A percentile compares a stretch with the other conserved stretches of the same genome.
These are phyloP conservation scores for Papilio glaucus DNA, from an alignment of 1,140 invertebrate species.

Conservation along the genomic window DNA sequence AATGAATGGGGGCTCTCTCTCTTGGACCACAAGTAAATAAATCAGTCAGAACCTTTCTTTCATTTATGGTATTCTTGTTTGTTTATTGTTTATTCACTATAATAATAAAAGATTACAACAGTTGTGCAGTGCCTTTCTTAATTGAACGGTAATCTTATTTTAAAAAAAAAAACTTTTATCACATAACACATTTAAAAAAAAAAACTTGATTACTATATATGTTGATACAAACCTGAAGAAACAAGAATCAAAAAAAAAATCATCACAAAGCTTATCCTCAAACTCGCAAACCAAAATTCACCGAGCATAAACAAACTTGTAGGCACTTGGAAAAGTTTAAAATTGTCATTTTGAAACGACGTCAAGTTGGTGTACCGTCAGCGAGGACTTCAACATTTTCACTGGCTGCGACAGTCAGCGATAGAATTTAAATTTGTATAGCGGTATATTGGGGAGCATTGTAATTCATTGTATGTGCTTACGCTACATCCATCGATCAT, in stretches of 20 bases:
- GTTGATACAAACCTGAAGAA: constrained; percentile 65
- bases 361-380: constrained; percentile 70
- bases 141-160: too few relatives aligned
- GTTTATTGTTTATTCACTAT: too few relatives aligned
- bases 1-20: too few relatives aligned
- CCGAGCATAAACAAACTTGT: constrained; percentile 64
- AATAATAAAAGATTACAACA: too few relatives aligned
- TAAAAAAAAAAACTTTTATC: too few relatives aligned
- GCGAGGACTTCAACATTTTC: constrained; percentile 76
- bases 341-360: constrained; percentile 76
- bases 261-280: constrained; percentile 66
- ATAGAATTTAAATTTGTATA: constrained; percentile 80
- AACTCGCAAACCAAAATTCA: constrained; percentile 59
- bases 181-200: too few relatives aligned
- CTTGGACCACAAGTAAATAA: too few relatives aligned
- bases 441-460: constrained; percentile 71
- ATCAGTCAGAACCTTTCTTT: too few relatives aligned
- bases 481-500: constrained; percentile 63
- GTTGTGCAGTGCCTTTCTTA: too few relatives aligned
- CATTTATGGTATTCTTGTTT: too few relatives aligned
- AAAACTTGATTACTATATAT: constrained; percentile 18
- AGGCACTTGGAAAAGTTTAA: constrained; percentile 65
- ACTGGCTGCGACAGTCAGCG: constrained; percentile 63
- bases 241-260: constrained; percentile 65
- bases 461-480: constrained; percentile 65